Percentiles rank a stretch among this genome's conserved stretches.
These are phyloP conservation scores for Clarias laeviceps DNA, from an alignment of 2,797 vertebrate genomes.

Conservation along the genomic window DNA sequence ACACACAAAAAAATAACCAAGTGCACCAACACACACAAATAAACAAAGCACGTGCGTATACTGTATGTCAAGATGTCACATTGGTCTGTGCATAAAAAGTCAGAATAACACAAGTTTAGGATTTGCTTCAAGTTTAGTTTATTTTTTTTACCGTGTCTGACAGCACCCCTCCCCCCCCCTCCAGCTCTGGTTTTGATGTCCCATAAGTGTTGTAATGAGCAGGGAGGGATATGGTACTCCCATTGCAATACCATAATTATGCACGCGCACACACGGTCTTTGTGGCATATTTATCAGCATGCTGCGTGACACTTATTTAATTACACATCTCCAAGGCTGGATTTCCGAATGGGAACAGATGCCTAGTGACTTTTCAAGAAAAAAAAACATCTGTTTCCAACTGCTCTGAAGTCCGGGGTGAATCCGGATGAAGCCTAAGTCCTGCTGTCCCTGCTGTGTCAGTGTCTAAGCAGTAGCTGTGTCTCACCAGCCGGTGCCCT, in stretches of 20 bases:
- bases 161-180: not conserved
- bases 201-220: conserved; percentile 55
- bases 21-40: too few relatives aligned
- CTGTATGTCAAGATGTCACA: conserved; percentile 23
- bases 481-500: conserved; percentile 52
- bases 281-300: conserved; percentile 64
- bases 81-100: conserved; percentile 60
- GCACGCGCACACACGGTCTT: conserved; percentile 51
- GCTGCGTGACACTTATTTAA: conserved; percentile 68
- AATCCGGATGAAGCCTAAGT: conserved; percentile 63
- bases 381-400: conserved; percentile 67
- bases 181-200: conserved; percentile 50
- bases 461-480: conserved; percentile 58
- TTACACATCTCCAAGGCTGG: conserved; percentile 71
- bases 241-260: conserved; percentile 59
- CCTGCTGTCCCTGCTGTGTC: conserved; percentile 56
- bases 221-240: conserved; percentile 52
- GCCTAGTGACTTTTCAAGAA: conserved; percentile 68
- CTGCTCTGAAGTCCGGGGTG: conserved; percentile 70
- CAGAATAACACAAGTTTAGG: conserved; percentile 23
- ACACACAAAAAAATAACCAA: too few relatives aligned
- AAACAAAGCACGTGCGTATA: not conserved
- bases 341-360: conserved; percentile 69
- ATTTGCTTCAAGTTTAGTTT: not conserved
- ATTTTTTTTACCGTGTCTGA: too few relatives aligned